Percentiles rank a stretch among this genome's conserved stretches.
Conservation (phyloP, 2,888 invertebrate genomes). For the Zygothrica quintamaculata region DNA sequence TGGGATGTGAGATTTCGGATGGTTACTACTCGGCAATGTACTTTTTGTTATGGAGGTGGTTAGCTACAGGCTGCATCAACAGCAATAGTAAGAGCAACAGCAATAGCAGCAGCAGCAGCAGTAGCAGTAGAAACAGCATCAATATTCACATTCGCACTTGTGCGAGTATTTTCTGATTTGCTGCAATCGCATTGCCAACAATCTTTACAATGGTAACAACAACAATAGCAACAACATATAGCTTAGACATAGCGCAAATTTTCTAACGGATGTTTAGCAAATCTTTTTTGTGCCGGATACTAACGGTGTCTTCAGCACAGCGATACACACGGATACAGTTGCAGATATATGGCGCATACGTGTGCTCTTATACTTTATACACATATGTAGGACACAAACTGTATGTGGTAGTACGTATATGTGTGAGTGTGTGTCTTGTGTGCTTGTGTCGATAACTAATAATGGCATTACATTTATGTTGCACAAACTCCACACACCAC, state of each 20-base stretch:
- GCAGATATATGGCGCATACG: conserved; percentile 17
- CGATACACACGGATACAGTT: conserved; percentile 32
- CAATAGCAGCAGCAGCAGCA: conserved; percentile 51
- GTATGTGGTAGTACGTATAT: conserved; percentile 3
- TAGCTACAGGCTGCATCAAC: background rate
- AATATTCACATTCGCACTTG: conserved; percentile 81
- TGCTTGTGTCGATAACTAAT: conserved; percentile 71
- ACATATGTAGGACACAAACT: conserved; percentile 5
- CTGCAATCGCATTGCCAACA: conserved; percentile 68
- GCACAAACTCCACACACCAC: conserved; percentile 16
- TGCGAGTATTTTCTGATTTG: conserved; percentile 79
- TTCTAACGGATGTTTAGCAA: conserved; percentile 75
- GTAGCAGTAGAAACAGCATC: conserved; percentile 38
- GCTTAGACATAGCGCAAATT: conserved; percentile 45
- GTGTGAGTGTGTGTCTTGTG: conserved; percentile 19
- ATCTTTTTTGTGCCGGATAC: conserved; percentile 74
- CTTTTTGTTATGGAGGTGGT: background rate
- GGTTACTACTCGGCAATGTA: conserved; percentile 33
- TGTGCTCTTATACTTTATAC: background rate
- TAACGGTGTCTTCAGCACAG: conserved; percentile 57
- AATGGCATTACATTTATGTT: conserved; percentile 78
- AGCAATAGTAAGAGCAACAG: background rate
- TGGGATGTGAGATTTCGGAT: conserved; percentile 31
- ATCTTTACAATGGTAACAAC: conserved; percentile 56
- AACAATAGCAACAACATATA: conserved; percentile 36